Base-by-base conservation (phyloP, 2,888 invertebrate species). In the Polia nebulosa region DNA sequence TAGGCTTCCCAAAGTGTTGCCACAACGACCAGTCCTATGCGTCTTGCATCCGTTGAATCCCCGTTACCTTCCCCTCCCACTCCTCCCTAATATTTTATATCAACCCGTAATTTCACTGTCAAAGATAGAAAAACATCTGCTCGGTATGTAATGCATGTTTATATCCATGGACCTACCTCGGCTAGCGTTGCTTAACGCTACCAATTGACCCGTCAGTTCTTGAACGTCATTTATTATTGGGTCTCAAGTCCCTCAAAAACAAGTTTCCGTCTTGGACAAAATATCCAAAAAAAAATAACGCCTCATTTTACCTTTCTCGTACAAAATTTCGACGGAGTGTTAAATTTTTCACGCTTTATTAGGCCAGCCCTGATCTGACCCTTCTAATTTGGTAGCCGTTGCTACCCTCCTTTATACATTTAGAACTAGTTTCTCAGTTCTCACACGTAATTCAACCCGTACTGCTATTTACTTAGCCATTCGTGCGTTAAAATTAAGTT, bases 291-390 rank as follows among this genome's bases (percentile, higher is more conserved):
- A 53, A 51, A 27, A 49, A 47, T 44, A 41, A 47, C 20, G n/a
- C 34, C 11, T 25, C 27, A 11, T 61, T 66, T 57, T 57, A 3
- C 22, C 44, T 53, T 80, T 73, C 72, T 59, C 41, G 47, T 62
- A 65, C 68, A 73, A 76, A 81, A 79, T 83, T 82, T 77, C 72
- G 70, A 47, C 60, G 49, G 61, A 64, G 52, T 74, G 67, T 74
- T 79, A 68, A 82, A 81, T 82, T 76, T 83, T 83, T 80, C 74
- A 81, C 77, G 76, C 70, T 81, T 78, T 81, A 83, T 81, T 76
- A 76, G 72, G 56, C 69, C 65, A 63, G 59, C 64, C 76, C 56
- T 67, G 47, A 44, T 66, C 79, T 81, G 83, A 83, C 83, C 83
- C 77, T 80, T 67, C 83, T 81, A 83, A 83, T 83, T 83, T 81